Evolutionary conservation across 2,888 invertebrate genomes (phyloP).

Genomic region (Drosophila buzzatii): DNA sequence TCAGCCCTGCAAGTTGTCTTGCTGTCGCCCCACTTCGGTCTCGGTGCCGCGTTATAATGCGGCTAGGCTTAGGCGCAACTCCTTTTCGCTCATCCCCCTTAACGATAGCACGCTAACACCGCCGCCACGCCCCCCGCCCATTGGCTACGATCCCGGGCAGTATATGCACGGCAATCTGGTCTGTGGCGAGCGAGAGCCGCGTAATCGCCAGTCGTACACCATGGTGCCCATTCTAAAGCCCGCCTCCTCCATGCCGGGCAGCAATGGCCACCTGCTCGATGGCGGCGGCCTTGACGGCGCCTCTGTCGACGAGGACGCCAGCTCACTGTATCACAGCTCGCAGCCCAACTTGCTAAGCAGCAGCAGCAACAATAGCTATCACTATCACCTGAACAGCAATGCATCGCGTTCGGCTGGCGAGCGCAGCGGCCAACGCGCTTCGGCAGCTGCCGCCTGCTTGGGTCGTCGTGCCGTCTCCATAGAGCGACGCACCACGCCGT

Average conservation of each 20-base stretch:
- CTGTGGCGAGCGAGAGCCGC: slow-evolving; percentile 14
- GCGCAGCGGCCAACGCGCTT: slow-evolving; percentile 28
- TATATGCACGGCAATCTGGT: slow-evolving; percentile 38
- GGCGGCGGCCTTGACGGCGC: slow-evolving; percentile 52
- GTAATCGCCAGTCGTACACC: slow-evolving; percentile 77
- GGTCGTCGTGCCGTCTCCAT: slow-evolving; percentile 66
- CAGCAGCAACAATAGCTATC: slow-evolving; percentile 64
- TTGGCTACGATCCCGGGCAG: slow-evolving; percentile 57
- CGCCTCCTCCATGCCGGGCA: slow-evolving; percentile 84
- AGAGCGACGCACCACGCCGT: slow-evolving; percentile 83
- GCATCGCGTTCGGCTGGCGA: slow-evolving; percentile 50
- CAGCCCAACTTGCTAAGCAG: slow-evolving; percentile 81
- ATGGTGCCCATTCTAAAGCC: slow-evolving; percentile 84
- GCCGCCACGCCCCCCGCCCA: slow-evolving; percentile 82
- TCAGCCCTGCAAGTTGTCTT: slow-evolving; percentile 84
- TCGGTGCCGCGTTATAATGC: slow-evolving; percentile 82
- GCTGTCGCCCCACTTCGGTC: slow-evolving; percentile 83
- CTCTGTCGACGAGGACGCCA: slow-evolving; percentile 43
- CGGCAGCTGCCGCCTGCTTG: slow-evolving; percentile 22
- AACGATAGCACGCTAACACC: slow-evolving; percentile 74
- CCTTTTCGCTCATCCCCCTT: slow-evolving; percentile 67
- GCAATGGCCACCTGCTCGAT: slow-evolving; percentile 63
- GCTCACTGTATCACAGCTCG: slow-evolving; percentile 77
- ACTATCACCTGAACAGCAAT: slow-evolving; percentile 68
- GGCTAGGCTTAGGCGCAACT: slow-evolving; percentile 59